phyloP scores from a whole-genome alignment of 2,113 vertebrate species.

The Podiceps cristatus region DNA sequence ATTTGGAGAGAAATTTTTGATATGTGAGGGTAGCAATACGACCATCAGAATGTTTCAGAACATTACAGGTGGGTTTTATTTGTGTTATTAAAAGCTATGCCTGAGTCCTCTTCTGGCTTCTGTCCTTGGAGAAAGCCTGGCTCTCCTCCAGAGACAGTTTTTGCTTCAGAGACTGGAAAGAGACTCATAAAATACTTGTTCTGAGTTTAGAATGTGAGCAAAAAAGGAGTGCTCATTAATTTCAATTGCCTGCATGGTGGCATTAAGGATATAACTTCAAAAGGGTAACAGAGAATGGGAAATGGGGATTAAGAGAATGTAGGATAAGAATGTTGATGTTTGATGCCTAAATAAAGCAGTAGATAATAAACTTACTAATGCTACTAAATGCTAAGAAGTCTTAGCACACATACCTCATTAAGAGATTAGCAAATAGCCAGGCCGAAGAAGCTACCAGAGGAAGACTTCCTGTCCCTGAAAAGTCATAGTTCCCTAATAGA shows the following conservation, averaged over 20 bases:
- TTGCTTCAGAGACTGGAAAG: not conserved
- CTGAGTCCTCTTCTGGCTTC: not conserved
- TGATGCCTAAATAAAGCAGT: not conserved
- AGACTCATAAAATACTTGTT: not conserved
- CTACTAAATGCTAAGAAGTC: not conserved
- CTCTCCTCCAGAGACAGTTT: not conserved
- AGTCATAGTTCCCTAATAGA: not conserved
- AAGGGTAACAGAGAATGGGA: not conserved
- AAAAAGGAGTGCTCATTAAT: not conserved
- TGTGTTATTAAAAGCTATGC: not conserved
- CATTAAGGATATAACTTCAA: not conserved
- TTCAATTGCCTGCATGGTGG: not conserved
- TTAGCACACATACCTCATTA: not conserved
- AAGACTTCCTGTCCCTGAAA: not conserved
- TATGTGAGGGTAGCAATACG: not conserved
- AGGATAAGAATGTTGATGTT: not conserved
- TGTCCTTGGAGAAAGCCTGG: not conserved
- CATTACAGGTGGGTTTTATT: not conserved
- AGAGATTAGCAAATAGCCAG: not conserved
- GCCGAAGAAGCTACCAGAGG: not conserved
- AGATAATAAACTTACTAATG: not conserved
- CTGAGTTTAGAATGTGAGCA: not conserved
- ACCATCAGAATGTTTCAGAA: not conserved
- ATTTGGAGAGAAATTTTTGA: not conserved
- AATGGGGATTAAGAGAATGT: not conserved